phyloP scores from a whole-genome alignment of 37 sponge, comb jelly and placozoan genomes.

The Lycopodina hypogea region DNA sequence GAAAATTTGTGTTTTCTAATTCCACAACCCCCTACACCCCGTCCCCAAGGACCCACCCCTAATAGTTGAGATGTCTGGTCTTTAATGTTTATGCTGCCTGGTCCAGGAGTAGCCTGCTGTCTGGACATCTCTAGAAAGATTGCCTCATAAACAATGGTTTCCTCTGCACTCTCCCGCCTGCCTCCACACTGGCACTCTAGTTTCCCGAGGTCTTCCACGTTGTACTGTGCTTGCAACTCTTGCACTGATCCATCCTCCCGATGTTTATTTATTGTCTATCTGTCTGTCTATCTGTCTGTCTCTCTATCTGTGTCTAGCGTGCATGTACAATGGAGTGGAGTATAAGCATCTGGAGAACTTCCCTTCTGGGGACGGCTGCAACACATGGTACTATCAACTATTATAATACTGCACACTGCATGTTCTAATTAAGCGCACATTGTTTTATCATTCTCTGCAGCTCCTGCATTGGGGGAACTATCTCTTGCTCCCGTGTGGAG shows the following conservation, averaged over 20 bases:
- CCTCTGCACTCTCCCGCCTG: too few species aligned
- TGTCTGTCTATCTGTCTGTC: neutral
- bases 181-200: too few species aligned
- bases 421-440: neutral
- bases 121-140: too few species aligned
- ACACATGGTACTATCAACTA: constrained; percentile 6
- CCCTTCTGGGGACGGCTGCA: constrained; percentile 21
- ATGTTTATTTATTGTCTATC: constrained; percentile 5
- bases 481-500: constrained; percentile 23
- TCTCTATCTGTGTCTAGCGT: neutral
- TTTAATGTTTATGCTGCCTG: too few species aligned
- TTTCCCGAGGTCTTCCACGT: too few species aligned
- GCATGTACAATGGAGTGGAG: constrained; percentile 20
- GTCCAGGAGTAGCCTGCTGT: too few species aligned
- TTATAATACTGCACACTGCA: neutral
- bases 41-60: too few species aligned
- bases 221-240: too few species aligned
- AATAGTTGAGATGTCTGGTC: too few species aligned
- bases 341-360: neutral
- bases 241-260: neutral
- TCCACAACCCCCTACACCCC: too few species aligned
- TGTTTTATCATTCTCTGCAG: neutral
- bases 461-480: constrained; percentile 11
- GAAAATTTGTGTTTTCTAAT: too few species aligned
- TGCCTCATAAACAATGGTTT: too few species aligned